phyloP scores from a whole-genome alignment of 2,888 invertebrate species.

The Griposia aprilina region DNA sequence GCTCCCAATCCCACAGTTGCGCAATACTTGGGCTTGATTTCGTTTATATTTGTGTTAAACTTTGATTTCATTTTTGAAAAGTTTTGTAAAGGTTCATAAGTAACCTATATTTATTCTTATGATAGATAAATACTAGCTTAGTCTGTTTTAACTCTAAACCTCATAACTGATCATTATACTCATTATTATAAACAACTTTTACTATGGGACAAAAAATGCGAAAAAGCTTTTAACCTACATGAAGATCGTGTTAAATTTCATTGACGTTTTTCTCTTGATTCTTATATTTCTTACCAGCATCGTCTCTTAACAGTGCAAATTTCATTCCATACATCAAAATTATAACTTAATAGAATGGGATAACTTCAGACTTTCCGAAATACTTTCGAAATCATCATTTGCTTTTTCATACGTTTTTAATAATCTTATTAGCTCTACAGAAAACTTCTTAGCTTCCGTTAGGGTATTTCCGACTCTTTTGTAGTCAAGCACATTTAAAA shows the following conservation, averaged over 20 bases:
- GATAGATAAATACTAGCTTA: neutral
- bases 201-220: neutral
- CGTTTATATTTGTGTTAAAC: neutral
- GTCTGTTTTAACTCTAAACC: neutral
- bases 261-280: neutral
- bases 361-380: constrained; percentile 69
- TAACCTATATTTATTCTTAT: neutral
- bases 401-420: constrained; percentile 78
- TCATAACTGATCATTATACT: neutral
- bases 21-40: constrained; percentile 1
- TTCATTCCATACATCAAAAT: constrained; percentile 15
- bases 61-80: neutral
- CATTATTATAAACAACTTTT: neutral
- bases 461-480: constrained; percentile 71
- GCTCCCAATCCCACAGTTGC: constrained; percentile 9
- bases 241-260: constrained; percentile 11
- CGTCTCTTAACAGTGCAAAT: neutral
- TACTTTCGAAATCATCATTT: constrained; percentile 76
- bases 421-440: constrained; percentile 70
- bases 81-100: neutral
- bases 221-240: neutral
- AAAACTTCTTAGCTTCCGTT: constrained; percentile 72
- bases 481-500: constrained; percentile 59
- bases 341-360: constrained; percentile 47
- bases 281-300: neutral